A percentile compares a stretch with the other conserved stretches of the same genome.
Evolutionary conservation across 2,113 vertebrate genomes (phyloP).

Genomic region (Anthoscopus minutus): DNA sequence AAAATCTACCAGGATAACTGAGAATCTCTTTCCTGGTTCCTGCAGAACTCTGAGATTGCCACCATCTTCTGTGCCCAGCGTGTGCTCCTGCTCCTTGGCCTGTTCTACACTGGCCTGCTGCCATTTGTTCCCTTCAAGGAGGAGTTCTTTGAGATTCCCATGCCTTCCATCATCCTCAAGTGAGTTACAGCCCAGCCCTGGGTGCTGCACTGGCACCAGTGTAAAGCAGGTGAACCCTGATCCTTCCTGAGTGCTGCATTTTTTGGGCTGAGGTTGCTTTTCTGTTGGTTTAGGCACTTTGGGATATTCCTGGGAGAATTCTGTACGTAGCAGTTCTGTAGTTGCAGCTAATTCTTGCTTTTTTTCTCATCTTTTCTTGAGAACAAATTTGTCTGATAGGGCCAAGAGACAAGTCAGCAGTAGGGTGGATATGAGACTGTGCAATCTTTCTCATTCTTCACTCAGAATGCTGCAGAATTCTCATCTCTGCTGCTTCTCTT

Average conservation of each 20-base stretch:
- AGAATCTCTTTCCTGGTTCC: background rate
- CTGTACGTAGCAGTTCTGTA: background rate
- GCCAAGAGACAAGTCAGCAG: background rate
- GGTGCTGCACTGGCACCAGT: background rate
- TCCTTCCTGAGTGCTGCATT: background rate
- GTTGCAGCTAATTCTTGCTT: background rate
- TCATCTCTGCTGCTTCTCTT: background rate
- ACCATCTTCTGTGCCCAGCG: slow-evolving; percentile 90
- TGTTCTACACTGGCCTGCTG: slow-evolving; percentile 95
- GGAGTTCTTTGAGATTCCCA: slow-evolving; percentile 95
- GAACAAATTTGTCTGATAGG: background rate
- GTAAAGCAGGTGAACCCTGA: background rate
- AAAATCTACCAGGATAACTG: background rate
- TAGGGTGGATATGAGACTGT: background rate
- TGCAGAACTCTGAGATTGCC: slow-evolving; percentile 89
- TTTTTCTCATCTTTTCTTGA: background rate
- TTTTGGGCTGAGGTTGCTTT: background rate
- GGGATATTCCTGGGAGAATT: background rate
- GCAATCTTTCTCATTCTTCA: background rate
- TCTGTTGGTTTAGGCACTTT: background rate
- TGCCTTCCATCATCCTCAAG: slow-evolving; percentile 95
- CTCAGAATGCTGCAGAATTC: background rate
- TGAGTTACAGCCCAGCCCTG: slow-evolving; percentile 59
- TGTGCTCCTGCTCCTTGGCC: slow-evolving; percentile 87
- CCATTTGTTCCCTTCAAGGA: slow-evolving; percentile 93